Base-by-base conservation (phyloP, 1,140 invertebrate species). In the Himalopsyche phryganea region DNA sequence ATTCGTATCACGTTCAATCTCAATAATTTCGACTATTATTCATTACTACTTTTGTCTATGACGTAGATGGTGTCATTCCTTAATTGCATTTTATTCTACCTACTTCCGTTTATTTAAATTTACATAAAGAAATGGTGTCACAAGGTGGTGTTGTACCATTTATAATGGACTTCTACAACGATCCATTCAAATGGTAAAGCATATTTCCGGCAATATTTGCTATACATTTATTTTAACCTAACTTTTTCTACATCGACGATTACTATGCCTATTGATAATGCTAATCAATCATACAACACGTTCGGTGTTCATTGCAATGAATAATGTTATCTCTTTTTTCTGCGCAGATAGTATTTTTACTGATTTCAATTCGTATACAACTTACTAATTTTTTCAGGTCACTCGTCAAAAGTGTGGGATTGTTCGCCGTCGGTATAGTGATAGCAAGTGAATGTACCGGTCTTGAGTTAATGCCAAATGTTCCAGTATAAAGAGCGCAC, bases 381-480 rank as follows among this genome's bases (percentile, higher is more conserved):
- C 18, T 46, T 19, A n/a, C 18, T 5, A 19, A 49, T 49, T 49
- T 61, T 76, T 80, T 48, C 72, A 87, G 86, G 86, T 84, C 84
- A 63, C 50, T 87, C 11, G 78, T 87, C 13, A 88, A 88, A 72
- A 86, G 85, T 68, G 76, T 86, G 45, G 83, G 80, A 36, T 75
- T 87, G 61, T 87, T 88, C 66, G 75, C 80, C 52, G 61, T 87
- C 17, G 85, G 86, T 35, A 76, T 87, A 9, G 79, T 80, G 50
- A 82, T 88, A 57, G 86, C 85, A 10, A 77, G 85, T 62, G 84
- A 86, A 69, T 86, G 82, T 60, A 71, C 77, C 9, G 85, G 85
- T 40, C 69, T 87, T 14, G 85, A 85, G 68, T 67, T 87, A 33
- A 82, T 83, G 81, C 80, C 80, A 7, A 70, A 78, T 1, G 67